Base-by-base conservation (phyloP, 2,797 vertebrate genomes). In the Oophaga sylvatica region DNA sequence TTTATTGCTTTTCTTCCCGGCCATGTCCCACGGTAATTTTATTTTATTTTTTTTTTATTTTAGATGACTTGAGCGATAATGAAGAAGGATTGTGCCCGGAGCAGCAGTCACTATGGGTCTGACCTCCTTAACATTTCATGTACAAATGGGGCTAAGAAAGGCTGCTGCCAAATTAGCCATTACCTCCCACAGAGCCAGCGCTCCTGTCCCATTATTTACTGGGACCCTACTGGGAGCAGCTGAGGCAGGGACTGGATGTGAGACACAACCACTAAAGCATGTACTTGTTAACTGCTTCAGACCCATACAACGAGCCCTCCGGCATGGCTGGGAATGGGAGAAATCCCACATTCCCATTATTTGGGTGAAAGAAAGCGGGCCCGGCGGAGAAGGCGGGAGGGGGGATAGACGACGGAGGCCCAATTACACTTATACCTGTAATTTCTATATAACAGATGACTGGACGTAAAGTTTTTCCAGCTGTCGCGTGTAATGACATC, bases 1-100 rank as follows among this genome's bases (percentile, higher is more conserved):
- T 95, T 95, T 94, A 95, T 93, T 93, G 93, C 94, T 93, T 94
- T 94, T 94, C 91, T 94, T 92, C 89, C 0, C 92, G 92, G 94
- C 91, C 91, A 91, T 94, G 94, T 94, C 94, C 93, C 92, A 83
- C 70, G 87, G 87, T 81, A 83, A 35, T 29, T 65, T 87, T 81
- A 68, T 75, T 78, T 13, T 75, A n/a, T 22, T 76, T 62, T 63
- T 76, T 75, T 10, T 82, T 67, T 85, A 79, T 70, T 73, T 81
- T 83, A 68, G 41, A 78, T 70, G 93, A 91, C 91, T 90, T 63
- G 90, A 94, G 91, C 90, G 89, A 87, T 88, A 93, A 92, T 91
- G 90, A 88, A 89, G 92, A 91, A 92, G 88, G 88, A 93, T 85
- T 88, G 82, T 53, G 83, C 71, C 76, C 41, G 76, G 75, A 85